These are phyloP conservation scores for Coenonympha glycerion DNA, from an alignment of 2,888 invertebrate genomes.

Conservation along the genomic window DNA sequence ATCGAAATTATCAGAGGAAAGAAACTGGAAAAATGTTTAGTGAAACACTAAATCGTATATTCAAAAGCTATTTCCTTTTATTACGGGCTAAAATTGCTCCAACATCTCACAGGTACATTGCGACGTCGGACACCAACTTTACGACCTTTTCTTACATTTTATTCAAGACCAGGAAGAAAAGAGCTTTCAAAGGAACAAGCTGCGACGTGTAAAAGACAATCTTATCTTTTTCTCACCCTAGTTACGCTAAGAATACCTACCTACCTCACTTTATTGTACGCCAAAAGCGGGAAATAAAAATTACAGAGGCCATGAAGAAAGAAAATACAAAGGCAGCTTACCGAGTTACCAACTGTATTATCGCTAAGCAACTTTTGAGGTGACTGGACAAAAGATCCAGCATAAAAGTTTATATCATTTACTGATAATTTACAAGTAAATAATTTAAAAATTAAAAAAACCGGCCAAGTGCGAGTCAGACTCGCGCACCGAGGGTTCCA, in stretches of 20 bases:
- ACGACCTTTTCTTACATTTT: constrained; percentile 18
- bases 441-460: no score
- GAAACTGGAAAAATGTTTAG: not conserved
- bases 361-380: not conserved
- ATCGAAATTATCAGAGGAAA: no score
- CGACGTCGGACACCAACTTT: constrained; percentile 12
- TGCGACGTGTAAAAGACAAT: constrained; percentile 17
- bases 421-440: no score
- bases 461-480: no score
- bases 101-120: constrained; percentile 12
- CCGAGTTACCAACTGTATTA: not conserved
- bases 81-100: constrained; percentile 11
- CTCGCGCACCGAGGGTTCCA: no score
- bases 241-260: constrained; percentile 5
- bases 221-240: constrained; percentile 15
- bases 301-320: no score
- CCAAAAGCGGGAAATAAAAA: not conserved
- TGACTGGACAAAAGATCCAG: no score
- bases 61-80: constrained; percentile 15
- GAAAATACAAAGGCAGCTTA: not conserved
- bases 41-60: constrained; percentile 10
- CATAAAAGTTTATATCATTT: not conserved
- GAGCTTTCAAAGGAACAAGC: constrained; percentile 12
- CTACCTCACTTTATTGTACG: not conserved
- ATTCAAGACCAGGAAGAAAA: constrained; percentile 17